Percentiles rank a stretch among this genome's conserved stretches.
These are phyloP conservation scores for Neotoxoptera formosana DNA, from an alignment of 1,140 invertebrate genomes.

Conservation along the genomic window DNA sequence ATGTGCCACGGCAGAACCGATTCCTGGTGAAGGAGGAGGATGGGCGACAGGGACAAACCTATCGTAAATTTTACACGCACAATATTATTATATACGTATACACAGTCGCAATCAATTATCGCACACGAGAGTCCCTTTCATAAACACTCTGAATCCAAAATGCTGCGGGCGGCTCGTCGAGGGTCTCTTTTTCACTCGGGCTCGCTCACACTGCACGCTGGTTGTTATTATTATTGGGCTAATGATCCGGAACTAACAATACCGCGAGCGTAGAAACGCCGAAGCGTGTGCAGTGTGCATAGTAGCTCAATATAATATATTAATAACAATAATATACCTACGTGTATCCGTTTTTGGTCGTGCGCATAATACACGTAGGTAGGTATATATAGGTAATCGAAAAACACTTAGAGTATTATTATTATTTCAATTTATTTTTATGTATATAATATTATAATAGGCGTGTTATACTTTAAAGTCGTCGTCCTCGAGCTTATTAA, in stretches of 20 bases:
- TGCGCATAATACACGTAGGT: not conserved
- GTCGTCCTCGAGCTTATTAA: constrained; percentile 2
- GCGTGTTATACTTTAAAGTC: not conserved
- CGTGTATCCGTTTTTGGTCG: constrained; percentile 26
- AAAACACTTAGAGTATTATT: not conserved
- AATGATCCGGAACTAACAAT: constrained; percentile 55
- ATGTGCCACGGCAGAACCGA: not conserved
- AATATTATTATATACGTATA: not conserved
- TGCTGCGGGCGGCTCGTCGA: constrained; percentile 48
- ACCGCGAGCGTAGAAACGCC: constrained; percentile 16
- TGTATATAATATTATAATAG: not conserved
- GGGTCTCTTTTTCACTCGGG: constrained; percentile 8
- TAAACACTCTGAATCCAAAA: constrained; percentile 54
- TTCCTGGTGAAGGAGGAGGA: not conserved
- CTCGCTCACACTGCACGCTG: not conserved
- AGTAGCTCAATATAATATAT: constrained; percentile 12
- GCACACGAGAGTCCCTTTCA: constrained; percentile 52
- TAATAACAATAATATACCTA: constrained; percentile 16
- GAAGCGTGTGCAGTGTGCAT: not conserved
- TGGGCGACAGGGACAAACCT: constrained; percentile 23
- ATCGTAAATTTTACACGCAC: constrained; percentile 49
- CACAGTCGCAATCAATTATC: constrained; percentile 57
- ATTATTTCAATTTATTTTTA: not conserved
- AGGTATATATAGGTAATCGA: not conserved
- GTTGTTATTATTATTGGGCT: constrained; percentile 28